Evolutionary conservation across 2,888 invertebrate genomes (phyloP), one percentile per base, ranked within the genome.

Genomic region (Galerucella nymphaeae): DNA sequence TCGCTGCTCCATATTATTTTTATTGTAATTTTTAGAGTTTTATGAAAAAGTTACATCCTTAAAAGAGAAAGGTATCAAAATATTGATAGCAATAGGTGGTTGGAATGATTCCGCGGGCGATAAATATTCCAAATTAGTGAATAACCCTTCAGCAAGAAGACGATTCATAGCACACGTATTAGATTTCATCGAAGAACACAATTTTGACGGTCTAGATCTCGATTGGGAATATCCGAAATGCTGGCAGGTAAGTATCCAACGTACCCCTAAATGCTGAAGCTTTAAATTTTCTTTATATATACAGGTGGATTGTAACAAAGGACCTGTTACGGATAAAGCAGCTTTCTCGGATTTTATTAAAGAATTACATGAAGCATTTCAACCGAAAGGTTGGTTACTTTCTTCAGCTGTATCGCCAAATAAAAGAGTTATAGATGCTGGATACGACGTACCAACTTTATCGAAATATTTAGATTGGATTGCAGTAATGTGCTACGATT

Each of bases 171-270:
- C 90, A 0, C 92, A 95, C 79, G 93, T 93, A 0, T 78, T 94
- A 0, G 91, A 93, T 79, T 96, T 96, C 82, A 90, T 96, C 70
- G 91, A 93, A 74, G 90, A 92, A 76, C 91, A 94, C 80, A 91
- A 91, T 69, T 97, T 97, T 80, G 96, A 97, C 82, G 98, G 98
- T 5, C 87, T 98, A 53, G 96, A 98, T 85, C 88, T 97, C 41
- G 96, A 97, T 84, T 97, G 97, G 97, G 96, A 97, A 83, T 97
- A 96, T 85, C 97, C 97, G 0, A 94, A 93, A 76, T 96, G 96
- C 83, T 96, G 96, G 96, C 96, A 96, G 89, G 92, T 92, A 73
- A 67, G 67, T 73, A 38, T 38, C 9, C 2, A 38, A 38, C 30
- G 30, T 9, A 38, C 30, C 30, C 30, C 38, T 18, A 30, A 10